Evolutionary conservation across 2,797 vertebrate genomes (phyloP), one percentile per base, ranked within the genome.

Genomic region (Karalla daura): DNA sequence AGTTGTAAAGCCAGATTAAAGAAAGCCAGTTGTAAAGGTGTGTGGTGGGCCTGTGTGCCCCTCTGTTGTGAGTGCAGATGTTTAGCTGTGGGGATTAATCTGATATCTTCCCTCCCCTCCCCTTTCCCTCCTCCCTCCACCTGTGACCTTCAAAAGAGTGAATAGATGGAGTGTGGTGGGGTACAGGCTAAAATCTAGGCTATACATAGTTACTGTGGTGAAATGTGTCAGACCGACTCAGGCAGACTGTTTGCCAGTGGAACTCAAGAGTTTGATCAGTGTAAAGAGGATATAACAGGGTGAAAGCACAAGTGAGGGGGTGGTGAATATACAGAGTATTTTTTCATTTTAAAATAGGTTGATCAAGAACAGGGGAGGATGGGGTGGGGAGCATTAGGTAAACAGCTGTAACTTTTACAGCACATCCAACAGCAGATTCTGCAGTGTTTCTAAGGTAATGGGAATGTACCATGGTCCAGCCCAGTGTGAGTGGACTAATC

Each of bases 111-210:
- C 32, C 21, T 25, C 37, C 32, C 36, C 30, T 28, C 32, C 46
- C 58, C 32, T 10, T 33, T 13, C 20, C 43, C n/a, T 39, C 15
- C 28, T 50, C 43, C 30, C 70, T 58, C 56, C 72, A 76, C 79
- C 66, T 82, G 62, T 87, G 86, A 80, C 86, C 80, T 85, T 89
- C 73, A 83, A 56, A 55, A 25, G 40, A 76, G 37, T 49, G 45
- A 80, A 67, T 64, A 69, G 49, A 64, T 3, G 2, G 50, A 56
- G 63, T 52, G 40, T 1, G 6, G 52, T 74, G 51, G 63, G n/a
- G 47, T 69, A 59, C 53, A 62, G 68, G 41, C 44, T 70, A 75
- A 69, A 64, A 74, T 55, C 30, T 63, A 77, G 17, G 64, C 25
- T 66, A 49, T 61, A 41, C 49, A 54, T 45, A 37, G 78, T 88